These are phyloP conservation scores for Gouania willdenowi DNA, from an alignment of 2,797 vertebrate species.

Conservation along the genomic window DNA sequence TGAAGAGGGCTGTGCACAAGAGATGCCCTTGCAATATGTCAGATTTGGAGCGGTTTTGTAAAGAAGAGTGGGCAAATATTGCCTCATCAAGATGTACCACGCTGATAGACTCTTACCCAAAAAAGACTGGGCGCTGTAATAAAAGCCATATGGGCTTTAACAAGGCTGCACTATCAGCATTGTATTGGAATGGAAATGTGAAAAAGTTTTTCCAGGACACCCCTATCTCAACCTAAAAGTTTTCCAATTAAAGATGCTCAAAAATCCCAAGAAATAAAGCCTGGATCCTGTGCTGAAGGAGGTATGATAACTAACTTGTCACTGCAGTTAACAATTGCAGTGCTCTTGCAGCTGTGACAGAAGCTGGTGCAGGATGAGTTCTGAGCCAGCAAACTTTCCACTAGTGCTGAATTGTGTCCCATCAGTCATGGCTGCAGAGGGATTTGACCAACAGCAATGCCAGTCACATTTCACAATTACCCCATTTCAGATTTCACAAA, in stretches of 20 bases:
- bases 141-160: too few species aligned
- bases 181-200: too few species aligned
- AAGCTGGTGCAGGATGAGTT: slow-evolving; percentile 36
- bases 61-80: too few species aligned
- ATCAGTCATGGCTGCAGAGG: slow-evolving; percentile 36
- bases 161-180: too few species aligned
- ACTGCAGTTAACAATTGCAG: slow-evolving; percentile 33
- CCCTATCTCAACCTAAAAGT: too few species aligned
- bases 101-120: too few species aligned
- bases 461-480: slow-evolving; percentile 12
- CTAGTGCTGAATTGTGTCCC: slow-evolving; percentile 23
- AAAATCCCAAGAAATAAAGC: background rate
- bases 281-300: slow-evolving; percentile 5
- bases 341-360: slow-evolving; percentile 24
- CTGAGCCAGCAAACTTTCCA: slow-evolving; percentile 35
- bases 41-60: too few species aligned
- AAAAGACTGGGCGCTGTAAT: too few species aligned
- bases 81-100: too few species aligned
- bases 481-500: slow-evolving; percentile 10
- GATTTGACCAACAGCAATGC: slow-evolving; percentile 17
- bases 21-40: too few species aligned
- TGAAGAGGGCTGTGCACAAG: too few species aligned
- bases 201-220: too few species aligned
- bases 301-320: slow-evolving; percentile 17
- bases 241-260: slow-evolving; percentile 1